phyloP scores from a whole-genome alignment of 2,888 invertebrate species.

The Eupithecia insigniata region DNA sequence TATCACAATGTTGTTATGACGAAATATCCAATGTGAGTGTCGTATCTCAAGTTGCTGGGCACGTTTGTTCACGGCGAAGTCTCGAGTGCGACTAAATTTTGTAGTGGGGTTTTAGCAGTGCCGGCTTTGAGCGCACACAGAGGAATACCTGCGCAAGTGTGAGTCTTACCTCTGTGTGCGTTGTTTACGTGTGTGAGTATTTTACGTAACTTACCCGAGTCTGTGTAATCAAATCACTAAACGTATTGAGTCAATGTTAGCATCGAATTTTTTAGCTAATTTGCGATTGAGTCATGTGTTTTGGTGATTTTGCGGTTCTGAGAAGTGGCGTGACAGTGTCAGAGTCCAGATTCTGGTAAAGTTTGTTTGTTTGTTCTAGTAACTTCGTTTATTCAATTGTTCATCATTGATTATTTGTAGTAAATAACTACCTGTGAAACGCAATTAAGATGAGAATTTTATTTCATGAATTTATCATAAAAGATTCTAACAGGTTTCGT shows the following conservation, averaged over 20 bases:
- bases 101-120: conserved; percentile 80
- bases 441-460: neutral
- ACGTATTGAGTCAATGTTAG: conserved; percentile 76
- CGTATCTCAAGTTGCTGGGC: conserved; percentile 62
- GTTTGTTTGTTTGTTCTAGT: neutral
- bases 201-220: conserved; percentile 76
- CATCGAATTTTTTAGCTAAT: conserved; percentile 79
- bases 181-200: conserved; percentile 65
- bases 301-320: conserved; percentile 55
- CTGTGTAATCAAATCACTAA: conserved; percentile 79
- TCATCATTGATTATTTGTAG: neutral
- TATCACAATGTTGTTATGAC: conserved; percentile 81
- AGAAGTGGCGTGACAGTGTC: conserved; percentile 45
- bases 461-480: neutral
- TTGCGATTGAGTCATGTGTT: conserved; percentile 80
- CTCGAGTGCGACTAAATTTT: conserved; percentile 78
- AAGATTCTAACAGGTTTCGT: neutral
- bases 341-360: conserved; percentile 8
- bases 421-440: neutral
- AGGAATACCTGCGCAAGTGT: conserved; percentile 38
- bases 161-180: conserved; percentile 53
- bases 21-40: conserved; percentile 78
- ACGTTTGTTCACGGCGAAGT: conserved; percentile 68
- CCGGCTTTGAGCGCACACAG: conserved; percentile 74
- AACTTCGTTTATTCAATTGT: neutral